A percentile compares a stretch with the other conserved stretches of the same genome.
Conservation (phyloP, 1,140 invertebrate species). For the Onthophagus taurus region DNA sequence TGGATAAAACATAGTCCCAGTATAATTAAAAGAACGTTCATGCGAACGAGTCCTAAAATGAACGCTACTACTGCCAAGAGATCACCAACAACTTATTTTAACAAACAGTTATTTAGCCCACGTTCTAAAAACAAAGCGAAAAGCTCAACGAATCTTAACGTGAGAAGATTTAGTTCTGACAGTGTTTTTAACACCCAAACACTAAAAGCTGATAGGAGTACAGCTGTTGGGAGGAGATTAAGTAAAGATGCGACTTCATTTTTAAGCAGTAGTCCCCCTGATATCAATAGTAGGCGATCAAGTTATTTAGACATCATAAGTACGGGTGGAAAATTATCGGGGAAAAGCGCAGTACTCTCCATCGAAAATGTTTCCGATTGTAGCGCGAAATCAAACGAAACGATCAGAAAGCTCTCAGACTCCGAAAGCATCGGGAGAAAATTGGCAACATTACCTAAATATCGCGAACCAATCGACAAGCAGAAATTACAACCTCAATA, state of each 20-base stretch:
- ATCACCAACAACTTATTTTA: conserved; percentile 33
- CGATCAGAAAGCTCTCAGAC: conserved; percentile 33
- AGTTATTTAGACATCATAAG: conserved; percentile 40
- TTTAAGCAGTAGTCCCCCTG: conserved; percentile 51
- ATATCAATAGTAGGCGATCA: conserved; percentile 46
- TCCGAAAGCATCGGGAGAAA: conserved; percentile 38
- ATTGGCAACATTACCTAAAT: conserved; percentile 39
- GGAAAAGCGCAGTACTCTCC: conserved; percentile 36
- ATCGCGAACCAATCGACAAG: conserved; percentile 33
- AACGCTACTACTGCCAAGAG: conserved; percentile 28
- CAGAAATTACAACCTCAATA: conserved; percentile 32
- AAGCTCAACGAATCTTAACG: conserved; percentile 30
- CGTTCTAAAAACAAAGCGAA: conserved; percentile 32
- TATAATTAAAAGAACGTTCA: conserved; percentile 33
- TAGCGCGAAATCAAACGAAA: conserved; percentile 27
- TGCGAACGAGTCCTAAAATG: conserved; percentile 33
- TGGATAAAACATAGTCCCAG: conserved; percentile 32
- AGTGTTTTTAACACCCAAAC: conserved; percentile 48
- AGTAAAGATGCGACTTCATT: conserved; percentile 48
- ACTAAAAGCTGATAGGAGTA: conserved; percentile 43
- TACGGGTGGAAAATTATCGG: conserved; percentile 29
- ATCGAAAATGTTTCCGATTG: conserved; percentile 38
- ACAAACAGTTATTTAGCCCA: conserved; percentile 34
- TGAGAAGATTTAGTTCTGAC: conserved; percentile 51
- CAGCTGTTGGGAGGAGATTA: conserved; percentile 47